Evolutionary conservation across 2,113 vertebrate species (phyloP), one percentile per base, ranked within the genome.

Genomic region (Arothron firmamentum): DNA sequence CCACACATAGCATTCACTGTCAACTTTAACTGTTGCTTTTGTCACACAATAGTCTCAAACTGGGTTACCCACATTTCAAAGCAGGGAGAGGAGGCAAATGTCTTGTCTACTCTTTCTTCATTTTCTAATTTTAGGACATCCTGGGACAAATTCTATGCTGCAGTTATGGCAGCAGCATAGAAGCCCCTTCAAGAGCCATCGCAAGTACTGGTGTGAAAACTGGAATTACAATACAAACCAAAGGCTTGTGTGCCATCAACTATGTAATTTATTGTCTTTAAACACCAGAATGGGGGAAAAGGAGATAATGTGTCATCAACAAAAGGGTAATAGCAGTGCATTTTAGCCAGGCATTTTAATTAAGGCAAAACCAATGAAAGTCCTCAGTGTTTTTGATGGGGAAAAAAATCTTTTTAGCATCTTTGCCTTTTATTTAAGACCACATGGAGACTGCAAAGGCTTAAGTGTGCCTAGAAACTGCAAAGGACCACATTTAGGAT

Each of bases 161-260:
- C 66, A n/a, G 53, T 59, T 72, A 57, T 67, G 34, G 34, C 34
- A 38, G 34, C 34, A 11, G 34, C 34, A 38, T 11, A 38, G 34
- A 38, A 38, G 34, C 9, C 34, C 10, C 34, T 72, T 84, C 76
- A 75, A 59, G 63, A 76, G 78, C 75, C 65, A 78, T 28, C 63
- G 51, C 43, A 83, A 86, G 79, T 70, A 63, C 70, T 74, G 81
- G 85, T 80, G 83, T 52, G 25, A 70, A 72, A 61, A 71, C 67
- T 67, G 56, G 84, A 86, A 87, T 86, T 84, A 80, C n/a, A 61
- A 52, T 53, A 59, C 52, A 78, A 71, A 88, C 88, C 68, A 90
- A 85, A 83, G 66, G 43, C 25, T 15, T 71, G 55, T 59, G 69
- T 62, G 72, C 63, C 55, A 42, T 43, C 70, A 73, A 78, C 62